phyloP scores from a whole-genome alignment of 2,888 invertebrate genomes.

The Oligia latruncula region DNA sequence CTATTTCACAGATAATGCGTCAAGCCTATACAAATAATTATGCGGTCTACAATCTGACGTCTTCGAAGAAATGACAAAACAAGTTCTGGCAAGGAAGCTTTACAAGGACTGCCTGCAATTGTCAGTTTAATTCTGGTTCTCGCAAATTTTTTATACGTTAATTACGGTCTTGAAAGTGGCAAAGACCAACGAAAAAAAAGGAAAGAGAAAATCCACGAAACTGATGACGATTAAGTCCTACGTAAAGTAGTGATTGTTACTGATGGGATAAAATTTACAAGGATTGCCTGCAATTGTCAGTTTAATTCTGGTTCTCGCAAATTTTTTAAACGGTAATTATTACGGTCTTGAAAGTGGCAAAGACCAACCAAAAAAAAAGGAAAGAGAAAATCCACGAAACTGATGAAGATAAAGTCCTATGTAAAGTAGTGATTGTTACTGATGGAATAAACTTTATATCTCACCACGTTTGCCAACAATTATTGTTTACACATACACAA shows the following conservation, averaged over 20 bases:
- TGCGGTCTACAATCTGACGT: background rate
- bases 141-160: background rate
- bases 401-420: background rate
- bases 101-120: background rate
- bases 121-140: background rate
- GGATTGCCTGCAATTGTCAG: background rate
- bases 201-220: background rate
- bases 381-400: background rate
- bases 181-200: background rate
- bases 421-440: conserved; percentile 5
- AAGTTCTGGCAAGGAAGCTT: background rate
- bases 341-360: background rate
- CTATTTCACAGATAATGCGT: conserved; percentile 23
- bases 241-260: background rate
- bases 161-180: background rate
- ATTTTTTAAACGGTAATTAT: background rate
- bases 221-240: background rate
- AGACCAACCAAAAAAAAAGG: background rate
- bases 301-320: background rate
- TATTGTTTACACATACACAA: background rate
- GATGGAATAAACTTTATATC: background rate
- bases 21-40: background rate
- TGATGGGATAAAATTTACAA: too few relatives aligned
- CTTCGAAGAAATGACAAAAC: background rate
- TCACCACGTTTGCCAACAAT: background rate